Percentiles rank a stretch among this genome's conserved stretches.
Conservation (phyloP, 2,888 invertebrate genomes). For the Choreutis nemorana region DNA sequence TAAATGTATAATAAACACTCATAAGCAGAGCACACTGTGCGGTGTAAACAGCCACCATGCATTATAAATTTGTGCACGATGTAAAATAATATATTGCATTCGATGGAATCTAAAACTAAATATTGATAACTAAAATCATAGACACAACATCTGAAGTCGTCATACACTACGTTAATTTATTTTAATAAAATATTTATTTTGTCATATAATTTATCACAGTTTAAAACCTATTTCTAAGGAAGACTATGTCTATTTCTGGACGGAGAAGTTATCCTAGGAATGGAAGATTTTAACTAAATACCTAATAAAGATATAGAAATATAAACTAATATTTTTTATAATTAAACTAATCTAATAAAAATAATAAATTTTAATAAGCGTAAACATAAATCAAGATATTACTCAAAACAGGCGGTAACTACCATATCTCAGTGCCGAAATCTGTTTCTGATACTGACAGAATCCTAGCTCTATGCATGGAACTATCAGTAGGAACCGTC, state of each 20-base stretch:
- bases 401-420: constrained; percentile 24
- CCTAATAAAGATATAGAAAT: constrained; percentile 5
- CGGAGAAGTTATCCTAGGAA: too few species aligned
- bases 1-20: constrained; percentile 44
- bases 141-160: constrained; percentile 1
- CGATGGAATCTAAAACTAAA: too few species aligned
- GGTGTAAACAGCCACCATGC: constrained; percentile 50
- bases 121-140: too few species aligned
- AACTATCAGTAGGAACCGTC: constrained; percentile 68
- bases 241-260: too few species aligned
- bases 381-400: too few species aligned
- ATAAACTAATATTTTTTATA: constrained; percentile 4
- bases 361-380: too few species aligned
- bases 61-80: constrained; percentile 11
- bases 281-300: too few species aligned
- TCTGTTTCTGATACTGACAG: constrained; percentile 69
- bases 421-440: constrained; percentile 81
- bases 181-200: too few species aligned
- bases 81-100: constrained; percentile 4
- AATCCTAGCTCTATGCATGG: constrained; percentile 70
- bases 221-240: too few species aligned
- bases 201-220: too few species aligned
- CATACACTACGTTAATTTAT: too few species aligned
- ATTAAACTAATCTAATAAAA: constrained; percentile 3
- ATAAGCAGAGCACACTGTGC: constrained; percentile 55